Evolutionary conservation across 2,888 invertebrate genomes (phyloP).

Genomic region (Aleiodes testaceus): DNA sequence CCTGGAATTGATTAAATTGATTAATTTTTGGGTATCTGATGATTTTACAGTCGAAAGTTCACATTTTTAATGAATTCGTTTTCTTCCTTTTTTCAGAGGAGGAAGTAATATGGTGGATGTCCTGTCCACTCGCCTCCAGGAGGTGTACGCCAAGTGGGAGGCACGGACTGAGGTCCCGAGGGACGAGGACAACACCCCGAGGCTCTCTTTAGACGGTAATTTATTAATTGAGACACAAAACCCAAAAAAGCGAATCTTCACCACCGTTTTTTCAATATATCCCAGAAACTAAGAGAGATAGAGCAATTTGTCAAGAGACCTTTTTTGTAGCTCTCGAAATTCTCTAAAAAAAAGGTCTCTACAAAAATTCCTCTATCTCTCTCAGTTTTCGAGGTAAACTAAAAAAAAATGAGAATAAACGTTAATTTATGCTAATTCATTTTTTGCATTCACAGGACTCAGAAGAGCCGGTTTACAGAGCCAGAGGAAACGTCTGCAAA

Average conservation of each 20-base stretch:
- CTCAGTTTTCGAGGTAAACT: too few species aligned
- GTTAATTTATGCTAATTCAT: too few species aligned
- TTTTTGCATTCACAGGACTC: slow-evolving; percentile 53
- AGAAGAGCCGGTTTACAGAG: slow-evolving; percentile 64
- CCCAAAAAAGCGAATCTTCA: too few species aligned
- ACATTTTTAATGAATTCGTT: neutral
- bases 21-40: neutral
- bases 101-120: slow-evolving; percentile 77
- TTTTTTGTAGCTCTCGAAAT: too few species aligned
- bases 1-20: too few species aligned
- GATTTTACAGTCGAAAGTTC: neutral
- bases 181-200: slow-evolving; percentile 67
- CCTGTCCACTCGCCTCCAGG: slow-evolving; percentile 75
- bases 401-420: too few species aligned
- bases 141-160: slow-evolving; percentile 74
- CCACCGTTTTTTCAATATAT: too few species aligned
- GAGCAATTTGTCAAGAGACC: too few species aligned
- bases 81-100: slow-evolving; percentile 51
- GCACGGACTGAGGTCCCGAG: slow-evolving; percentile 67
- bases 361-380: too few species aligned
- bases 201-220: slow-evolving; percentile 65
- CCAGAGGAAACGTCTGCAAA: slow-evolving; percentile 61
- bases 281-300: too few species aligned
- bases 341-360: too few species aligned
- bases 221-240: too few species aligned